phyloP scores from a whole-genome alignment of 2,797 vertebrate genomes.

The Champsocephalus esox region DNA sequence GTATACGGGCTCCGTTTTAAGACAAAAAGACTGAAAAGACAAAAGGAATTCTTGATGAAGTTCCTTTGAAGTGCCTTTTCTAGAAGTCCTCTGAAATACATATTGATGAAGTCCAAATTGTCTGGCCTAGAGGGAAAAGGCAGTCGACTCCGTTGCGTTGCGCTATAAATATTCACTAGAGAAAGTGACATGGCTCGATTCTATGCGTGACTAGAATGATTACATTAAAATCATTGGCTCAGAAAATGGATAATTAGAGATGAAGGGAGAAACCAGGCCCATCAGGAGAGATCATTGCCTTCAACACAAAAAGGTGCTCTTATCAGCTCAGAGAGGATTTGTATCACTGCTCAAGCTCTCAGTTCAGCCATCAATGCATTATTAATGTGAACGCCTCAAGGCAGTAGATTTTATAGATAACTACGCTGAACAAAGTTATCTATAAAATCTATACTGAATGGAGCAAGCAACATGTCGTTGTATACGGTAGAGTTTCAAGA shows the following conservation, averaged over 20 bases:
- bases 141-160: slow-evolving; percentile 92
- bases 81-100: slow-evolving; percentile 97
- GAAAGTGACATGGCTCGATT: slow-evolving; percentile 87
- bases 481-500: background rate
- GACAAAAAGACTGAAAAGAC: slow-evolving; percentile 88
- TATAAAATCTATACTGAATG: slow-evolving; percentile 32
- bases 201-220: slow-evolving; percentile 91
- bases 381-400: slow-evolving; percentile 40
- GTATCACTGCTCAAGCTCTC: slow-evolving; percentile 21
- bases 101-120: slow-evolving; percentile 99
- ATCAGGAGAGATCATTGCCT: slow-evolving; percentile 42
- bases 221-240: slow-evolving; percentile 88
- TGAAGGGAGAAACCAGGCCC: slow-evolving; percentile 73
- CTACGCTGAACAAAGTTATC: slow-evolving; percentile 47
- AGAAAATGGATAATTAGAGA: slow-evolving; percentile 88
- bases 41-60: slow-evolving; percentile 97
- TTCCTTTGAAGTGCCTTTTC: slow-evolving; percentile 98
- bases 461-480: slow-evolving; percentile 22
- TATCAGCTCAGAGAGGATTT: slow-evolving; percentile 43
- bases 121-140: slow-evolving; percentile 93
- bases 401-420: slow-evolving; percentile 24
- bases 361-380: slow-evolving; percentile 24
- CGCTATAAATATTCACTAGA: slow-evolving; percentile 96
- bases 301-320: slow-evolving; percentile 27
- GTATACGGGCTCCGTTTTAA: slow-evolving; percentile 76